These are phyloP conservation scores for Enteromius unitaeniatus DNA, from an alignment of 2,797 vertebrate genomes.

Conservation along the genomic window DNA sequence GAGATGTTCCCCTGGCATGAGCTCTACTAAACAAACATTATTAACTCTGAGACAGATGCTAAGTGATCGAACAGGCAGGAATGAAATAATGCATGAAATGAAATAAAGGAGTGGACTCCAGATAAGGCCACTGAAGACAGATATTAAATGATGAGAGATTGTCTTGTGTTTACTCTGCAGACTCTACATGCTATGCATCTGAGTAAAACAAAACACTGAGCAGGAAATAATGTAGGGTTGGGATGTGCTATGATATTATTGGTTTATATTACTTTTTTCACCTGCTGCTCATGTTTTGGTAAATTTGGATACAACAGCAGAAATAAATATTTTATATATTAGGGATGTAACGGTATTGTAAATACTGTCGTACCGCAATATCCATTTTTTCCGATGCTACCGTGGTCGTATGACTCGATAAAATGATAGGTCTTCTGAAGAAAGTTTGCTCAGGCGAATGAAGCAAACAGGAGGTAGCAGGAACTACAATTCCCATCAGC, in stretches of 20 bases:
- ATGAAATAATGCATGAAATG: conserved; percentile 46
- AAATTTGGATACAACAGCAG: no score
- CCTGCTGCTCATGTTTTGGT: background rate
- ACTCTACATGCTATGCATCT: conserved; percentile 16
- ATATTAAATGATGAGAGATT: conserved; percentile 51
- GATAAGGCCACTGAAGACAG: conserved; percentile 42
- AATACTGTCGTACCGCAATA: no score
- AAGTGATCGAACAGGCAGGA: conserved; percentile 37
- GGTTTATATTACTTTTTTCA: background rate
- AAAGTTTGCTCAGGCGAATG: no score
- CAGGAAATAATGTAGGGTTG: background rate
- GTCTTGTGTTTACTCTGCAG: conserved; percentile 33
- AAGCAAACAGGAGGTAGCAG: no score
- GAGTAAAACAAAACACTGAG: conserved; percentile 33
- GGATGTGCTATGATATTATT: background rate
- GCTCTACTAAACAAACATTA: conserved; percentile 51
- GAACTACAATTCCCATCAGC: no score
- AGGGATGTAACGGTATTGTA: no score
- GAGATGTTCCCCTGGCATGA: conserved; percentile 13
- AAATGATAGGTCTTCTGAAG: no score
- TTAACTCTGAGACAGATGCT: conserved; percentile 45
- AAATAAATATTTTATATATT: no score
- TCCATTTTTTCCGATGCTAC: no score
- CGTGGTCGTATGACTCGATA: no score
- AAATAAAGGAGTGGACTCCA: conserved; percentile 37